phyloP scores from a whole-genome alignment of 2,797 vertebrate genomes.

The Zonotrichia albicollis region DNA sequence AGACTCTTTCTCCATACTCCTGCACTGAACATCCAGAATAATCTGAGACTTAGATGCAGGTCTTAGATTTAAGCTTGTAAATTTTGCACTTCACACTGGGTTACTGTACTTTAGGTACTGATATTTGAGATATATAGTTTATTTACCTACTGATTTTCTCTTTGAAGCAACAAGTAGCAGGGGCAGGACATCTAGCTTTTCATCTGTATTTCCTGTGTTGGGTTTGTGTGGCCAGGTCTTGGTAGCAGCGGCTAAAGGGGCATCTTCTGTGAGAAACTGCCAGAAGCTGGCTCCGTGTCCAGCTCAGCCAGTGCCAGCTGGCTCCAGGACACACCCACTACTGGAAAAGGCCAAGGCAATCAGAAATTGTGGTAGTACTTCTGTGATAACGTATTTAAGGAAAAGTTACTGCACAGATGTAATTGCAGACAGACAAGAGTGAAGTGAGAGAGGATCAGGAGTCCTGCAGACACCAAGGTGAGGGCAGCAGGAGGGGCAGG shows the following conservation, averaged over 20 bases:
- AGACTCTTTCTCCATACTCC: neutral
- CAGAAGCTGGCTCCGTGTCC: neutral
- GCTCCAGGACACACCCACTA: neutral
- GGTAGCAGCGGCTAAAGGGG: neutral
- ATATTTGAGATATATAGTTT: neutral
- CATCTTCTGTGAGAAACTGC: neutral
- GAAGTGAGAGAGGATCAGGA: neutral
- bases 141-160: neutral
- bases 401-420: neutral
- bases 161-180: neutral
- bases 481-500: neutral
- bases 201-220: neutral
- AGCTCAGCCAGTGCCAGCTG: too few relatives aligned
- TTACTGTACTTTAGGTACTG: neutral
- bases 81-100: neutral
- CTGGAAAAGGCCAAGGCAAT: neutral
- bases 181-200: neutral
- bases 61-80: neutral
- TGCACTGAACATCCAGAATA: neutral
- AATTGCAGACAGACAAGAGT: rapidly evolving
- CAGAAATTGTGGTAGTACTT: neutral
- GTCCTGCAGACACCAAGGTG: neutral
- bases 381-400: neutral
- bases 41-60: neutral
- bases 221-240: neutral